Base-by-base conservation (phyloP, 2,888 invertebrate genomes). In the Megaustenia siamemsis region DNA sequence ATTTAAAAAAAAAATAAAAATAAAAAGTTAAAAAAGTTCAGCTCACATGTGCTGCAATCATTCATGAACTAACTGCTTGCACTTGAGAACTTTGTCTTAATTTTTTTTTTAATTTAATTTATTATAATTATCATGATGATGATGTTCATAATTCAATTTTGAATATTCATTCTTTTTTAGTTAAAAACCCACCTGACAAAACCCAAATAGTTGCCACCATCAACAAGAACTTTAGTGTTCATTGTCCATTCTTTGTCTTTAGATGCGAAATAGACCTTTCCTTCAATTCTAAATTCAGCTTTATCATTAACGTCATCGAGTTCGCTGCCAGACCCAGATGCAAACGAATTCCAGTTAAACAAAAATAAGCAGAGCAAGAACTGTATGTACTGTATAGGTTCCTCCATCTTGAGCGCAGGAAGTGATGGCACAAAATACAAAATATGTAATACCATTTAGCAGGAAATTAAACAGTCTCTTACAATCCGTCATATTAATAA, bases 151-250 rank as follows among this genome's bases (percentile, higher is more conserved):
- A n/a, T n/a, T n/a, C n/a, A n/a, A n/a, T n/a, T n/a, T n/a, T n/a
- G n/a, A n/a, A n/a, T n/a, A n/a, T n/a, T n/a, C n/a, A n/a, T n/a
- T n/a, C n/a, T n/a, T n/a, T n/a, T n/a, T n/a, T n/a, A n/a, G n/a
- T n/a, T n/a, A n/a, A n/a, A n/a, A n/a, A 60, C 86, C 92, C 93
- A 96, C 96, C 94, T 95, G 28, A 98, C 95, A 93, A 97, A 98
- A 77, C 97, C 98, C 89, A 97, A 95, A 93, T 96, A 96, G 94
- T 97, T 97, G 28, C 98, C 98, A 18, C 97, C 97, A 93, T 98
- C 98, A 12, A 98, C 96, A 92, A 97, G 96, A 68, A 94, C 89
- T 83, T 92, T 89, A 21, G 93, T 92, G 77, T 89, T 89, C 24
- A 90, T 84, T 28, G 93, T 88, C 93, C 93, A 94, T 35, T 93